phyloP scores from a whole-genome alignment of 2,113 vertebrate genomes.

The Rhinoderma darwinii region DNA sequence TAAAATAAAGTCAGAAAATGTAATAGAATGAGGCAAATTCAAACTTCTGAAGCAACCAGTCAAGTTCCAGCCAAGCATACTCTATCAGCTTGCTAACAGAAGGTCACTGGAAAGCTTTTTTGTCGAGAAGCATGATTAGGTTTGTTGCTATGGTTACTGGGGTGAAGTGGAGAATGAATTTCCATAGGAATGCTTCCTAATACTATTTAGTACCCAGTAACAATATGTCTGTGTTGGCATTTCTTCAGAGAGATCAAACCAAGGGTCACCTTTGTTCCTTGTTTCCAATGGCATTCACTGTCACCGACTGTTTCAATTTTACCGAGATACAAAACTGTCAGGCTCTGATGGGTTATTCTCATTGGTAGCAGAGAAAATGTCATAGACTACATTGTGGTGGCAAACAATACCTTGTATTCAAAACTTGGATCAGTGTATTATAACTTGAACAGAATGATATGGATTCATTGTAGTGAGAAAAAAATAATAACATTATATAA shows the following conservation, averaged over 20 bases:
- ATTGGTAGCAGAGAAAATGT: slow-evolving; percentile 46
- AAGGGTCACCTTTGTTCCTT: slow-evolving; percentile 74
- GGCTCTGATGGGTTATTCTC: slow-evolving; percentile 59
- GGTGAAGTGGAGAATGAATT: slow-evolving; percentile 76
- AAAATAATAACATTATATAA: too few relatives aligned
- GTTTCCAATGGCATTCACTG: slow-evolving; percentile 70
- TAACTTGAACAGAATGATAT: too few relatives aligned
- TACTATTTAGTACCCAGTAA: slow-evolving; percentile 75
- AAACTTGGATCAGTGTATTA: background rate
- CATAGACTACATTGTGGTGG: background rate
- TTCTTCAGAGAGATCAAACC: slow-evolving; percentile 72
- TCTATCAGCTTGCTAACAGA: slow-evolving; percentile 75
- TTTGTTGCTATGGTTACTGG: slow-evolving; percentile 77
- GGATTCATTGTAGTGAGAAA: background rate
- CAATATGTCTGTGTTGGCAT: slow-evolving; percentile 70
- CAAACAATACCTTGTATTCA: background rate
- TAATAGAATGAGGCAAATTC: slow-evolving; percentile 28
- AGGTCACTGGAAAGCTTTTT: slow-evolving; percentile 74
- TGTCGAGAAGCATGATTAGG: slow-evolving; percentile 74
- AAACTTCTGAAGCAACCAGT: slow-evolving; percentile 45
- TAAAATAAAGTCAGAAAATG: slow-evolving; percentile 6
- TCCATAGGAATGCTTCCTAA: slow-evolving; percentile 76
- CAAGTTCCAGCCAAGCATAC: slow-evolving; percentile 69
- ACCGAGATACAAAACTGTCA: slow-evolving; percentile 49
- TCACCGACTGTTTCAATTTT: slow-evolving; percentile 16